Evolutionary conservation across 2,113 vertebrate species (phyloP).

Genomic region (Chloropsis cyanopogon): DNA sequence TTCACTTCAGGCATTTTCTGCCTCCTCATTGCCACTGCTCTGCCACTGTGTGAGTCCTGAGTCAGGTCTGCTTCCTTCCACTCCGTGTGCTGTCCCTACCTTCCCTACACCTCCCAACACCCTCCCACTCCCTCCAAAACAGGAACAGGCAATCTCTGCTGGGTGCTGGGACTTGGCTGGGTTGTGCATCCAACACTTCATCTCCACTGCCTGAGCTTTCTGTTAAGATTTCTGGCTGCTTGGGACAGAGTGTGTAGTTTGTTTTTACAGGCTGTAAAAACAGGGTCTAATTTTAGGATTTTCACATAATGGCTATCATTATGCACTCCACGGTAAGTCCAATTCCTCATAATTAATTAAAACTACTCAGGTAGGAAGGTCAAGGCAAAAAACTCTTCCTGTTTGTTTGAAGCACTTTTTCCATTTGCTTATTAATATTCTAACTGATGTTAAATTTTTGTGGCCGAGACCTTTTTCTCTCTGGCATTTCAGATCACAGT

Average conservation of each 20-base stretch:
- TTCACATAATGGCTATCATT: background rate
- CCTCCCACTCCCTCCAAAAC: background rate
- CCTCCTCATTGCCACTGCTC: background rate
- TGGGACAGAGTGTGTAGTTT: background rate
- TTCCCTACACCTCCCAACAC: background rate
- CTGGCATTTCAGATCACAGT: background rate
- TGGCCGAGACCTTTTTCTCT: background rate
- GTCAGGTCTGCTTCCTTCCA: background rate
- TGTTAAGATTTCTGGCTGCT: background rate
- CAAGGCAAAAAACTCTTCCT: slow-evolving; percentile 14
- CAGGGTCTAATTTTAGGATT: background rate
- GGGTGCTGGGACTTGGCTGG: background rate
- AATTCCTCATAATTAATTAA: slow-evolving; percentile 29
- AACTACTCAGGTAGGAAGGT: slow-evolving; percentile 13
- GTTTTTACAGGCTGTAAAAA: background rate
- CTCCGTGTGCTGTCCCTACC: rapidly evolving
- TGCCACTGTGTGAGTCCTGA: rapidly evolving
- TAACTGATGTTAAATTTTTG: background rate
- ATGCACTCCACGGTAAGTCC: background rate
- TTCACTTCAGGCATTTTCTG: background rate
- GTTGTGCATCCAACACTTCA: background rate
- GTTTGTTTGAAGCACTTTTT: background rate
- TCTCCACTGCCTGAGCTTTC: background rate
- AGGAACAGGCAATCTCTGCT: background rate
- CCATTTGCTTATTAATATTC: slow-evolving; percentile 3